Base-by-base conservation (phyloP, 2,113 vertebrate genomes). In the Archocentrus centrarchus region DNA sequence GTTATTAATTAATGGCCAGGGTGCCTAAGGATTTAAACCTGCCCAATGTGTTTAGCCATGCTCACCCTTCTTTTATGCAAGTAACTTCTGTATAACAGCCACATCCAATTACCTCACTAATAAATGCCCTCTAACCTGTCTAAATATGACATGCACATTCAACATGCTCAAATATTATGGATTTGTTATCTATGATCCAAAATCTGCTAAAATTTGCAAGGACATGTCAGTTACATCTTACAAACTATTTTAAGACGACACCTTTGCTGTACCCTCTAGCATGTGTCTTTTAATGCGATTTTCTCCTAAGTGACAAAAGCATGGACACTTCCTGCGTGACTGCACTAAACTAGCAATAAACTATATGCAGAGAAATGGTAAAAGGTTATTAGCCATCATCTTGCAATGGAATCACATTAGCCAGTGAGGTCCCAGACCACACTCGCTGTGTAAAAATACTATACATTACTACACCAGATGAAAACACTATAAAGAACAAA, bases 11-110 rank as follows among this genome's bases (percentile, higher is more conserved):
- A 89, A 60, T 22, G 85, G 73, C 58, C 61, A 9, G 37, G 32
- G 27, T 59, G 79, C 66, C 70, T 22, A 35, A 85, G 64, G 83
- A 88, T 61, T 84, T 75, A 77, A 86, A 90, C 62, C 55, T 37
- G 39, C 30, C 47, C 62, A 20, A 11, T 68, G 47, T 1, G 6
- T 55, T 73, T 58, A 35, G 53, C 30, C 61, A 32, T 62, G 53
- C 73, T 60, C 41, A 3, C 30, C 14, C 8, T 44, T 59, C 14
- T 7, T 79, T 59, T 75, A 22, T 35, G 41, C 11, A 53, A 55
- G 44, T 13, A 39, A 11, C 53, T 75, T 60, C 58, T 50, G 32
- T 61, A 14, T 30, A 82, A 61, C 17, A 55, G 20, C 47, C 58
- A 76, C 2, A 35, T 57, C 11, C 4, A 68, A 84, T 84, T 44